Evolutionary conservation across 2,888 invertebrate species (phyloP).

Genomic region (Tanytarsus gracilentus): DNA sequence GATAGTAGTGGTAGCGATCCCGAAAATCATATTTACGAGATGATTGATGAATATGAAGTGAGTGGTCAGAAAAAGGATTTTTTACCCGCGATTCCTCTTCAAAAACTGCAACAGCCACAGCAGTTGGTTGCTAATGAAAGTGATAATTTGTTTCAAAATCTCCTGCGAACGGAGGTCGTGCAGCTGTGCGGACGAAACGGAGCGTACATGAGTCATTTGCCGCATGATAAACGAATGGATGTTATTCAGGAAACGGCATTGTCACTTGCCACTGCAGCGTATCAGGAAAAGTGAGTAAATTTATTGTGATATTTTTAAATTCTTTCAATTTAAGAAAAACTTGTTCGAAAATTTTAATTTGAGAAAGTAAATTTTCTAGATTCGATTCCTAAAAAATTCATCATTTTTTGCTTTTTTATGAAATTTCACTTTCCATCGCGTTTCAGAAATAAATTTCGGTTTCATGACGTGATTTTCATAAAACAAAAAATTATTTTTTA

Average conservation of each 20-base stretch:
- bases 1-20: constrained; percentile 18
- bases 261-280: constrained; percentile 10
- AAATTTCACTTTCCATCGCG: too few species aligned
- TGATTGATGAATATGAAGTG: constrained; percentile 26
- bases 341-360: not conserved
- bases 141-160: constrained; percentile 25
- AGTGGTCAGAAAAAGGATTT: not conserved
- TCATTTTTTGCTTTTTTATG: not conserved
- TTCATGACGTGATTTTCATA: too few species aligned
- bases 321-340: not conserved
- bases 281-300: constrained; percentile 20
- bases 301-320: not conserved
- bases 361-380: not conserved
- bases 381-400: too few species aligned
- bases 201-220: constrained; percentile 19
- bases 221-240: constrained; percentile 23
- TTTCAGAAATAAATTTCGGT: too few species aligned
- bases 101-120: not conserved
- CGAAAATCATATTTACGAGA: constrained; percentile 27
- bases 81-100: not conserved
- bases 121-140: not conserved
- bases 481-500: too few species aligned
- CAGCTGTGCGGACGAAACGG: not conserved
- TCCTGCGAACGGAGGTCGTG: constrained; percentile 18
- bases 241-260: constrained; percentile 23